Evolutionary conservation across 1,140 invertebrate species (phyloP), one percentile per base, ranked within the genome.

Genomic region (Macrobrachium rosenbergii): DNA sequence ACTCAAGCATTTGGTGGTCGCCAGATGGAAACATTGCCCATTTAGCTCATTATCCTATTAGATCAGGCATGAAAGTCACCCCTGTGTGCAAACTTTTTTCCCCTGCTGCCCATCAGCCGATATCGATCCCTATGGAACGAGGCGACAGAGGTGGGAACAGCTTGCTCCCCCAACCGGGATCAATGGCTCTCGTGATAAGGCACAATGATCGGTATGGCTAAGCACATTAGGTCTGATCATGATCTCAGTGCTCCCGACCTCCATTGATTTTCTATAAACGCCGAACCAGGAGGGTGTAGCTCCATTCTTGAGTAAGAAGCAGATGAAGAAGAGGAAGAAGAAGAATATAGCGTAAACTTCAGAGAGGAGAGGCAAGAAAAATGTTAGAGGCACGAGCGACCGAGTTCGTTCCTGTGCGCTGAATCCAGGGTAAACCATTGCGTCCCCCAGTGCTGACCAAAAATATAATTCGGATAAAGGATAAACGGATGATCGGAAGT

Each of bases 21-120:
- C 67, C 67, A 72, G 67, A 72, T 72, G 67, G 67, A 72, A 72
- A 72, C 67, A 72, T 72, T 72, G 21, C 67, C 67, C 67, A 72
- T 72, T 72, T 19, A 72, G 67, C 37, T 72, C 67, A 72, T 72
- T 72, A 72, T 72, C 67, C 67, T 72, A 72, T 72, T 72, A 72
- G 67, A 19, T 37, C 67, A 28, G n/a, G 67, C 67, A 72, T 72
- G 67, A 72, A 72, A 72, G 67, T 72, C 67, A 72, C 67, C 67
- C 67, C 37, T 28, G 67, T 72, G 67, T 17, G 67, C 67, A 16
- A 72, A n/a, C 23, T 37, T 7, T 72, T 11, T 37, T n/a, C 21
- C 21, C 10, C 21, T n/a, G 12, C 17, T 21, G 19, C 63, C 21
- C 21, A 16, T 69, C 7, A 52, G 12, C 23, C n/a, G 12, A 77